A percentile compares a stretch with the other conserved stretches of the same genome.
Evolutionary conservation across 2,797 vertebrate genomes (phyloP).

Genomic region (Ptychadena robeensis): DNA sequence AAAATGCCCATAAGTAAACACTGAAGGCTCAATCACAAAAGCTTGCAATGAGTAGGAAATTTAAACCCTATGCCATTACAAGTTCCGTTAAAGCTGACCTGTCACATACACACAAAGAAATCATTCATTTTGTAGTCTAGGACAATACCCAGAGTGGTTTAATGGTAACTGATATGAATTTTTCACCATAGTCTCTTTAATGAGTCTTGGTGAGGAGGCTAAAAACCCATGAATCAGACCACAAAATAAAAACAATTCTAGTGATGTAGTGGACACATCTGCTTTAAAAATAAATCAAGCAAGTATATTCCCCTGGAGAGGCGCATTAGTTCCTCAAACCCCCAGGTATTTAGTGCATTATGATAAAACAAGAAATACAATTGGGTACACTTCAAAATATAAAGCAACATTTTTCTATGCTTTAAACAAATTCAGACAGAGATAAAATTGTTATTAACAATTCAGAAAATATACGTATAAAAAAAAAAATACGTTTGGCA

Average conservation of each 20-base stretch:
- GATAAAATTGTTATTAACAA: conserved; percentile 58
- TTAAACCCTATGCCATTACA: background rate
- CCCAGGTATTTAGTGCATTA: conserved; percentile 79
- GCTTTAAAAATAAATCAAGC: conserved; percentile 67
- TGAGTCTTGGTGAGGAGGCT: background rate
- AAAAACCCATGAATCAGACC: background rate
- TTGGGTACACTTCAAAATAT: conserved; percentile 61
- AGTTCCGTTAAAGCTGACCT: background rate
- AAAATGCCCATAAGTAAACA: conserved; percentile 21
- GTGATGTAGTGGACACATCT: background rate
- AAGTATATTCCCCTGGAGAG: conserved; percentile 71
- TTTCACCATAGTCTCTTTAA: background rate
- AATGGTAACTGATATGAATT: background rate
- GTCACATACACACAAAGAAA: background rate
- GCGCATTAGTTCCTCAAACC: conserved; percentile 73
- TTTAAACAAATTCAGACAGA: background rate
- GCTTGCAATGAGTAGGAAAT: background rate
- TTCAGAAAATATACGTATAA: background rate
- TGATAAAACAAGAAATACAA: conserved; percentile 81
- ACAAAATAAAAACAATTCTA: background rate
- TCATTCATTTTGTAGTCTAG: background rate
- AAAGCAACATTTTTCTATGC: conserved; percentile 68
- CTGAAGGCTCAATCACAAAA: background rate
- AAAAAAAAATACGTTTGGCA: conserved; percentile 70
- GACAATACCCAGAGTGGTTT: background rate